Base-by-base conservation (phyloP, 2,888 invertebrate species). In the Zaprionus bogoriensis region DNA sequence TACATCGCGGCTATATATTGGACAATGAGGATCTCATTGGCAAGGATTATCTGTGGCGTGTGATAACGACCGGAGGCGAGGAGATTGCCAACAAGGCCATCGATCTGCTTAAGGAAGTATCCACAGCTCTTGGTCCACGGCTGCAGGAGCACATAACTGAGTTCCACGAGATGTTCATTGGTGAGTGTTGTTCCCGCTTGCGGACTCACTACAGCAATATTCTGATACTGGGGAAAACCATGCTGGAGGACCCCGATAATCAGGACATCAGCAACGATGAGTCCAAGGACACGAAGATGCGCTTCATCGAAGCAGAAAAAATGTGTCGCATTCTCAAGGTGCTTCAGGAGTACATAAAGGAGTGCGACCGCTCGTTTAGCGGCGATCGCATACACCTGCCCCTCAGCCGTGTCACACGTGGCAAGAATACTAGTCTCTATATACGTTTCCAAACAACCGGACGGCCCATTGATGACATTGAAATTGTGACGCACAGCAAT, bases 11-110 rank as follows among this genome's bases (percentile, higher is more conserved):
- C 68, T 94, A 95, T 91, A 93, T 96, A 87, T 95, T 98, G 92
- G 97, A 98, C 90, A 97, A 98, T 91, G 95, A 96, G 77, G 98
- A 98, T 92, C 94, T 99, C 87, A 97, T 98, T 89, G 99, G 99
- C 72, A 94, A 97, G 89, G 98, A 99, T 91, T 99, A 99, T 92
- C 93, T 99, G 83, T 99, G 99, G 99, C 93, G 96, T 91, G 96
- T 97, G 27, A 96, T 98, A 76, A 95, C 97, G 19, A 95, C 96
- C 74, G 96, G 97, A 75, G 94, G 95, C 1, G 98, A 98, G 89
- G 98, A 98, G 83, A 98, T 99, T 80, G 97, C 98, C 9, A 94
- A 94, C 87, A 95, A 97, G 81, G 99, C 97, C 17, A 98, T 98
- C 74, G 96, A 96, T 91, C 92, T 99, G 74, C 92, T 99, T 62